Base-by-base conservation (phyloP, 2,797 vertebrate species). In the Sciaenops ocellatus region DNA sequence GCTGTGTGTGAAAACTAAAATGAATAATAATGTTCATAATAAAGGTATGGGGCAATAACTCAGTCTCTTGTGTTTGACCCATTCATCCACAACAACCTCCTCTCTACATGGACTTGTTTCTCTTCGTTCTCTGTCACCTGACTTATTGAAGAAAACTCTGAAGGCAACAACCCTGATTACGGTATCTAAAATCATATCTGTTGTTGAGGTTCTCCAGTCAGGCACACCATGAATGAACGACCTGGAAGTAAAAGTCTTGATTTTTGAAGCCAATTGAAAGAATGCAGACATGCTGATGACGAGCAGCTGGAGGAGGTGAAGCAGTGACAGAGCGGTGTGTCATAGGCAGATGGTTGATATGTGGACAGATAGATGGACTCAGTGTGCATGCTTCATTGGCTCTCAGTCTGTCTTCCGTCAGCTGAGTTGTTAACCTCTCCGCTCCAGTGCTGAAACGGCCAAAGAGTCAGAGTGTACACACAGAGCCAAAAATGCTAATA, bases 391-490 rank as follows among this genome's bases (percentile, higher is more conserved):
- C 54, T 78, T 80, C 67, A 57, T 55, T 82, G 70, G 50, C 67
- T 72, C 57, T 71, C 55, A 20, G 30, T 68, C 60, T 55, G 62
- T 77, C 66, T 80, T 69, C 73, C 72, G 50, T 38, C 34, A 17
- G 57, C 52, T 28, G 64, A 70, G 48, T 76, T 82, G 81, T 84
- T 82, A 88, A 85, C 81, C 73, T 84, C 78, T 75, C 76, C 62
- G 81, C 69, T 79, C 79, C 73, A 62, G 34, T 55, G 75, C 78
- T 73, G 83, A 79, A 74, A 62, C 70, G 52, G 69, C 83, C 75
- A 78, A 78, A 80, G 72, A 75, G 55, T 50, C 38, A 74, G 56
- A 54, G 44, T 79, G 69, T 79, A 77, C 69, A 79, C 64, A 76
- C 20, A 44, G 70, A 62, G 79, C 68, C 64, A 79, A 56, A 56